These are phyloP conservation scores for Anolis sagrei DNA, from an alignment of 2,113 vertebrate genomes.

Conservation along the genomic window DNA sequence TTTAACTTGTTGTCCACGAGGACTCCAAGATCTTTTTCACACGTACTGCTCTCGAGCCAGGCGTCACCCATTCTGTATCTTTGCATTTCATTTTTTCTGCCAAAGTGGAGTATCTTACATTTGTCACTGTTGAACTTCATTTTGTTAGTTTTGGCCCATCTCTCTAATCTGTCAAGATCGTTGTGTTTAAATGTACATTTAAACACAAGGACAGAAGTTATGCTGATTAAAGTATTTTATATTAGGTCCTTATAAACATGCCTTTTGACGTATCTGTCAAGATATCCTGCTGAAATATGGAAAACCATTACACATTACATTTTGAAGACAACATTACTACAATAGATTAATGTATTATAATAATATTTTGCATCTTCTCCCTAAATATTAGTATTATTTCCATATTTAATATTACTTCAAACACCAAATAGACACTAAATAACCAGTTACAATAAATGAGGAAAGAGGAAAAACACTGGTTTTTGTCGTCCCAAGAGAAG, in stretches of 20 bases:
- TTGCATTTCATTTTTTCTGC: too few relatives aligned
- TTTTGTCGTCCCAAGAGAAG: rapidly evolving
- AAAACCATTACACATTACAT: constrained; percentile 36
- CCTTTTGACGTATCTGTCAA: constrained; percentile 44
- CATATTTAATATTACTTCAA: constrained; percentile 43
- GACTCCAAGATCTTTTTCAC: too few relatives aligned
- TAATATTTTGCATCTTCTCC: constrained; percentile 55
- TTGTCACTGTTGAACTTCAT: too few relatives aligned
- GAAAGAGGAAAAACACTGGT: rapidly evolving
- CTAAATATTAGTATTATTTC: too few relatives aligned
- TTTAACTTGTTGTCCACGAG: too few relatives aligned
- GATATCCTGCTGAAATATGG: constrained; percentile 49
- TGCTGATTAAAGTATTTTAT: constrained; percentile 59
- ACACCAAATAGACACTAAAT: background rate
- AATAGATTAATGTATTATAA: constrained; percentile 55
- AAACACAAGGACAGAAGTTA: constrained; percentile 58
- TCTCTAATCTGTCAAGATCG: too few relatives aligned
- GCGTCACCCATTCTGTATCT: too few relatives aligned
- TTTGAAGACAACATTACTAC: constrained; percentile 58
- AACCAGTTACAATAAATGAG: background rate
- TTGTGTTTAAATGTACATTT: constrained; percentile 37
- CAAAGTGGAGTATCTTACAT: too few relatives aligned
- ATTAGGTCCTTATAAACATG: constrained; percentile 45
- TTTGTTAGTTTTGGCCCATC: too few relatives aligned
- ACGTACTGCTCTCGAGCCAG: too few relatives aligned